These are phyloP conservation scores for Megalonaias nervosa DNA, from an alignment of 1,140 invertebrate genomes.

Conservation along the genomic window DNA sequence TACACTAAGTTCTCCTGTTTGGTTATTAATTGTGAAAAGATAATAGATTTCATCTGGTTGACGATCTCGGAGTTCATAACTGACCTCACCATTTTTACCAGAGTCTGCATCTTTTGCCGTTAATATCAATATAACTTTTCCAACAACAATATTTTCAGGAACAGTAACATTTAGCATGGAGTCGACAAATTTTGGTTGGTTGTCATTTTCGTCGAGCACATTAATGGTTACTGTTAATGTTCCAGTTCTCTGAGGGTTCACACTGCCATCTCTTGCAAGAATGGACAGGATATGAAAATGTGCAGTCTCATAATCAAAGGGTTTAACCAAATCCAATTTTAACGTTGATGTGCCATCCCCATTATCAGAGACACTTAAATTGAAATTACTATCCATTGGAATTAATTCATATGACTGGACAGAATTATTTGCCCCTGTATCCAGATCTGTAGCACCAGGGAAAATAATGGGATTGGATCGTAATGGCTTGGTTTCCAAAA, in stretches of 20 bases:
- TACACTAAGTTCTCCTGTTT: slow-evolving; percentile 19
- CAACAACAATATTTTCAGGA: slow-evolving; percentile 86
- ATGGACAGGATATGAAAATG: slow-evolving; percentile 85
- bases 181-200: slow-evolving; percentile 78
- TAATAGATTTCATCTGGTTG: slow-evolving; percentile 14
- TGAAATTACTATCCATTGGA: slow-evolving; percentile 20
- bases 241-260: slow-evolving; percentile 87
- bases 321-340: slow-evolving; percentile 40
- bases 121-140: slow-evolving; percentile 78
- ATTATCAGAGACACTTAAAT: slow-evolving; percentile 2
- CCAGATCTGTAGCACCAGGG: slow-evolving; percentile 20
- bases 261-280: slow-evolving; percentile 92
- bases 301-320: slow-evolving; percentile 87
- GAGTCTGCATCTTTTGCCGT: slow-evolving; percentile 87
- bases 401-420: slow-evolving; percentile 13
- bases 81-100: slow-evolving; percentile 88
- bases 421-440: slow-evolving; percentile 25
- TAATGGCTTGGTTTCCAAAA: slow-evolving; percentile 12
- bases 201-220: slow-evolving; percentile 54
- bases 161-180: slow-evolving; percentile 83
- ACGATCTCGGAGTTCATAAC: slow-evolving; percentile 74
- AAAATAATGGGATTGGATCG: not conserved
- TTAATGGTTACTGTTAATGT: slow-evolving; percentile 39
- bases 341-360: not conserved
- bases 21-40: slow-evolving; percentile 21